Base-by-base conservation (phyloP, 2,888 invertebrate species). In the Palloptera scutellata region DNA sequence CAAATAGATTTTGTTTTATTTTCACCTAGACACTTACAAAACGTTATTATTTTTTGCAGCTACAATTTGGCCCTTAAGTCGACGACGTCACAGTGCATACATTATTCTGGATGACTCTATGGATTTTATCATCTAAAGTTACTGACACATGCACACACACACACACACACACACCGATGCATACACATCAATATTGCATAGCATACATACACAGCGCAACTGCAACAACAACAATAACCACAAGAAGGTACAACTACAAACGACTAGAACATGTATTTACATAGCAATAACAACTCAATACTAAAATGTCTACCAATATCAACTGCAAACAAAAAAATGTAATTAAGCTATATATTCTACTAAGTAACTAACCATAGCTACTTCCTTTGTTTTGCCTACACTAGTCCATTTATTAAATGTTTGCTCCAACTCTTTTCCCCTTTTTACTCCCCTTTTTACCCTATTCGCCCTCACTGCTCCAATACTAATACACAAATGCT, bases 51-150 rank as follows among this genome's bases (percentile, higher is more conserved):
- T 67, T 68, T 59, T 75, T 75, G 20, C 72, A 75, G 75, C 74
- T 57, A 74, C 73, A 63, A 70, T 70, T 76, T 82, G 81, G 81
- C 76, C 76, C 62, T 57, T 76, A 66, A 72, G 6, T 30, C 30
- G 70, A 61, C 77, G 81, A 70, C 81, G 79, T 59, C 80, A 80
- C 69, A 81, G 80, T 71, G 76, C 76, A 72, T 83, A 82, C 71
- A 78, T 79, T 67, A 70, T 81, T 54, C 73, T 81, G 74, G 81
- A 81, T 76, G 77, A 79, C 70, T 76, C 76, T 60, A 79, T 79
- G 78, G 80, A 80, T 75, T 77, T 79, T 74, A 74, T 78, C 74
- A 68, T 74, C 64, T 75, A 68, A 68, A 60, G 61, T 51, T 17
- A 53, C 11, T n/a, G 61, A 15, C 19, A 40, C 30, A 17, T 51